Base-by-base conservation (phyloP, 2,888 invertebrate genomes). In the Idaea straminata region DNA sequence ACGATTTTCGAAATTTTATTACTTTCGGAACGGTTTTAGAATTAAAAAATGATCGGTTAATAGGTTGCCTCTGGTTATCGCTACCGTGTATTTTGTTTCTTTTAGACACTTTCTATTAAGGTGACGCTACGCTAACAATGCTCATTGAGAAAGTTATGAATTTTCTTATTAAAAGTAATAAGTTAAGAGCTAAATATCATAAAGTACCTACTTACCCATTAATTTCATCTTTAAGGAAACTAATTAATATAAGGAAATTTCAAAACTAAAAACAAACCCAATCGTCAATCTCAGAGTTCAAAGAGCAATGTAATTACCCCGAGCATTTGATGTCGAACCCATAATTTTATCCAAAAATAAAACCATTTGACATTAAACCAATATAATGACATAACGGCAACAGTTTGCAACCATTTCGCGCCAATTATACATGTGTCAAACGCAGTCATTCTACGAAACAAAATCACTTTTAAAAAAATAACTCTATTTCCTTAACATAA, bases 401-500 rank as follows among this genome's bases (percentile, higher is more conserved):
- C 87, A 87, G 87, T 88, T 84, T 82, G 81, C 81, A 82, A 77
- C 87, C 89, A 88, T 90, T 90, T 88, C 88, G 83, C 88, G 86
- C 85, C 90, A 91, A 91, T 91, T 91, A 90, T 87, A 86, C 86
- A 83, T 79, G 82, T 86, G 88, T 88, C 89, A 89, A 84, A 87
- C 79, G 86, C 88, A 88, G 83, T 81, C 84, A 82, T 78, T 73
- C 69, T 65, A 70, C 65, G 59, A 72, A 61, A 60, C 71, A 71
- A 69, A 59, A 58, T 7, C 4, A 47, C 47, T 13, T 4, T 47
- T 47, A 47, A 47, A 75, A 79, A 78, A 70, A 62, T 65, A 65
- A 67, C 83, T 72, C 72, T 82, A 79, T 47, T 0, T 0, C n/a
- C 0, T n/a, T 0, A 0, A 2, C 1, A 57, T 61, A 62, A 3